phyloP scores from a whole-genome alignment of 2,888 invertebrate species.

The Tiliacea aurago region DNA sequence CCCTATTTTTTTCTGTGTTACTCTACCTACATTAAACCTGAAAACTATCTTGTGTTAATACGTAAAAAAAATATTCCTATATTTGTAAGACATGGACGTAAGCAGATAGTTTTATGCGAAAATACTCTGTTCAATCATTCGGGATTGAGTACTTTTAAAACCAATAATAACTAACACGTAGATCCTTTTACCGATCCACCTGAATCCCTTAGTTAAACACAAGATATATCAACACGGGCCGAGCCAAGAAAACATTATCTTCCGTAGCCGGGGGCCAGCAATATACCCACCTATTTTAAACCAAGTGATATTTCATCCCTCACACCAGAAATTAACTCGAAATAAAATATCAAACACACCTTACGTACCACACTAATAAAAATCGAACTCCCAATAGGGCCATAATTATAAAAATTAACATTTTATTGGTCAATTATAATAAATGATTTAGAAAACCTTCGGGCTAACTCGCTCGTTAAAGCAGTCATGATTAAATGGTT shows the following conservation, averaged over 20 bases:
- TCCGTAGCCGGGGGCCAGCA: slow-evolving; percentile 19
- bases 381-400: slow-evolving; percentile 65
- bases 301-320: slow-evolving; percentile 40
- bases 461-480: slow-evolving; percentile 75
- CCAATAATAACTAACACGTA: neutral
- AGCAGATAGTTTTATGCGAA: neutral
- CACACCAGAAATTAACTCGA: slow-evolving; percentile 38
- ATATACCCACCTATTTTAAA: slow-evolving; percentile 14
- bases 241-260: slow-evolving; percentile 22
- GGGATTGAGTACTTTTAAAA: neutral
- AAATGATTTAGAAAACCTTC: slow-evolving; percentile 80
- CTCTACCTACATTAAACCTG: neutral
- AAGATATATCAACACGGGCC: slow-evolving; percentile 4
- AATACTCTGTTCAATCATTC: neutral
- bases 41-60: neutral
- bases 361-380: slow-evolving; percentile 47
- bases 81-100: neutral
- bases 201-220: slow-evolving; percentile 6
- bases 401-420: slow-evolving; percentile 83
- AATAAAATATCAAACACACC: slow-evolving; percentile 45
- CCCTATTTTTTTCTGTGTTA: neutral
- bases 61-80: neutral
- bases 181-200: too few species aligned
- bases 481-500: slow-evolving; percentile 81
- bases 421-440: slow-evolving; percentile 86